Evolutionary conservation across 2,113 vertebrate species (phyloP), one percentile per base, ranked within the genome.

Genomic region (Eonycteris spelaea): DNA sequence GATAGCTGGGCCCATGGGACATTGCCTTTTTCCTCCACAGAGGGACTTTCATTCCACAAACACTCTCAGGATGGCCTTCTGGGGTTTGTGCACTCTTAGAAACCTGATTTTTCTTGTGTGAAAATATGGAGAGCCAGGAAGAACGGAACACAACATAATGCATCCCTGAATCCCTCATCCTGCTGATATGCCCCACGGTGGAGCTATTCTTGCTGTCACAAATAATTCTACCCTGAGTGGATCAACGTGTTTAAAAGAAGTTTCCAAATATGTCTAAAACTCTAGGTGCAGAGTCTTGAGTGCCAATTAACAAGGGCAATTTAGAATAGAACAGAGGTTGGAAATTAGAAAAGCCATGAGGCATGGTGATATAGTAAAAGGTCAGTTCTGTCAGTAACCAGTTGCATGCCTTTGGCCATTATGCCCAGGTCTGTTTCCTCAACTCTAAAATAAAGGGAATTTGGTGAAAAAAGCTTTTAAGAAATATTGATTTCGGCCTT

Each of bases 221-320:
- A 53, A 79, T 45, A 91, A 94, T 82, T 95, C 86, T 93, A 14
- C 26, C 19, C 51, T 92, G 51, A 95, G 19, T 65, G 11, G 53
- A 82, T 80, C 87, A 91, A 75, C 22, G 18, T 71, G 79, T 87
- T 86, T 93, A 63, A 90, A 80, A 77, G 26, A 82, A 15, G 22
- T 73, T 91, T 95, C 53, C 53, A 90, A 86, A 87, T 89, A 93
- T 75, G 65, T 71, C 74, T 74, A 79, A 95, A 86, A 75, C 83
- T 67, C 63, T 65, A 71, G 92, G 40, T 94, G 14, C 45, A 35
- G n/a, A 85, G 71, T 84, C 16, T 48, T 83, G 30, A 45, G 45
- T 71, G 63, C 91, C 92, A 92, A 28, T 51, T 78, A 90, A 45
- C 16, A 71, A 65, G 43, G 67, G 83, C 35, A 82, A 93, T 79